Conservation (phyloP, 2,888 invertebrate genomes). For the Drosophila rellima region DNA sequence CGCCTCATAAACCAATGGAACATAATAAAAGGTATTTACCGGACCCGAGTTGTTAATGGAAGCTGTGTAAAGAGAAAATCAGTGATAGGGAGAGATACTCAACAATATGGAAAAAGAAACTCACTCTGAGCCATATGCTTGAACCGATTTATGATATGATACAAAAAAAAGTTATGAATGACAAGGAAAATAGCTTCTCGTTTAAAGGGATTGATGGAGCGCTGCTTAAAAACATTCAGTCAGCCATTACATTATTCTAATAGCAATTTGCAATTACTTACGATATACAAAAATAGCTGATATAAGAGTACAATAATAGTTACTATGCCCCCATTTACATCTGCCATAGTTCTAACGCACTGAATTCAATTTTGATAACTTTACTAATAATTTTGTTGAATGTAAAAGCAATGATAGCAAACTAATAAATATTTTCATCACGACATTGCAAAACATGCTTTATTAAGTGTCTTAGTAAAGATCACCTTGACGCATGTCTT, state of each 20-base stretch:
- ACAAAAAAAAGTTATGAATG: constrained; percentile 52
- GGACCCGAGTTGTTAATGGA: constrained; percentile 47
- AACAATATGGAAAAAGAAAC: neutral
- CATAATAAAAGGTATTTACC: constrained; percentile 59
- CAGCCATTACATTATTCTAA: neutral
- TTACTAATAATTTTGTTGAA: constrained; percentile 8
- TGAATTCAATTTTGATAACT: constrained; percentile 18
- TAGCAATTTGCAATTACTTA: constrained; percentile 17
- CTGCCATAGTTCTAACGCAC: constrained; percentile 27
- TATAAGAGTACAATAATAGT: constrained; percentile 29
- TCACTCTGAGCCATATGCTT: constrained; percentile 59
- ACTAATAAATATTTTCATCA: neutral
- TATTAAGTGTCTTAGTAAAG: neutral
- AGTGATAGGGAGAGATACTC: neutral
- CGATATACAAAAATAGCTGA: constrained; percentile 27
- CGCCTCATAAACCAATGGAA: constrained; percentile 55
- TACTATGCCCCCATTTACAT: constrained; percentile 43
- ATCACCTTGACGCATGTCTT: constrained; percentile 47
- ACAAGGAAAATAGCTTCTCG: constrained; percentile 48
- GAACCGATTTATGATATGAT: constrained; percentile 60
- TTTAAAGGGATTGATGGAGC: constrained; percentile 42
- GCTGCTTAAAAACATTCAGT: constrained; percentile 24
- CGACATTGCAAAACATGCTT: neutral
- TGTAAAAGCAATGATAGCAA: constrained; percentile 13
- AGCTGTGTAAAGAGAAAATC: constrained; percentile 18